Evolutionary conservation across 1,140 invertebrate species (phyloP), one percentile per base, ranked within the genome.

Genomic region (Drosophila erecta): DNA sequence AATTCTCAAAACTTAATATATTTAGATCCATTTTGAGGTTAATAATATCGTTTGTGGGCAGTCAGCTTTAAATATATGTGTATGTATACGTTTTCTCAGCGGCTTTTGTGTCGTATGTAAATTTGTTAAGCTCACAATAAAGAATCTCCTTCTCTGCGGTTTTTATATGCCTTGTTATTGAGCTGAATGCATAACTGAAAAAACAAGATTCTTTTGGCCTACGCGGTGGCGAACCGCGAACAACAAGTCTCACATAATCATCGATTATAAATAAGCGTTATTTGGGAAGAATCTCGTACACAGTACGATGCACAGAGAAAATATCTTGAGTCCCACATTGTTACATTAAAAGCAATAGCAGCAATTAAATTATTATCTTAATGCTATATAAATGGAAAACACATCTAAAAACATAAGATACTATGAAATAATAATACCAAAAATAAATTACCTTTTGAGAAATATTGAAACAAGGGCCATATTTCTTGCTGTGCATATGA

Each of bases 201-300:
- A 69, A 78, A 81, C 81, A 44, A 81, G 81, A 86, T 86, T 86
- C 81, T 81, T 84, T 71, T 71, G 56, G 67, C 64, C 81, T 75
- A 74, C 74, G 55, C 74, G 49, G 38, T 44, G 33, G 51, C 43
- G 50, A 71, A 78, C 81, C 24, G 51, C 43, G 50, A 71, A 78
- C 81, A 86, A 86, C 81, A 87, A 86, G 81, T 86, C 85, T 51
- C 73, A 50, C 81, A 74, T 65, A 83, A 80, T 86, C 73, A 85
- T 86, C 79, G 83, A 81, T 87, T 86, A 86, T 81, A 76, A 64
- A 53, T 81, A 76, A 66, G 53, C 47, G 65, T 87, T 81, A 87
- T 87, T 76, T 46, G 78, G 58, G 83, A 44, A 69, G 61, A 70
- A 81, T 81, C 66, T 62, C 64, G 40, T 50, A 59, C 54, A 60